Base-by-base conservation (phyloP, 2,797 vertebrate species). In the Florisuga fusca region DNA sequence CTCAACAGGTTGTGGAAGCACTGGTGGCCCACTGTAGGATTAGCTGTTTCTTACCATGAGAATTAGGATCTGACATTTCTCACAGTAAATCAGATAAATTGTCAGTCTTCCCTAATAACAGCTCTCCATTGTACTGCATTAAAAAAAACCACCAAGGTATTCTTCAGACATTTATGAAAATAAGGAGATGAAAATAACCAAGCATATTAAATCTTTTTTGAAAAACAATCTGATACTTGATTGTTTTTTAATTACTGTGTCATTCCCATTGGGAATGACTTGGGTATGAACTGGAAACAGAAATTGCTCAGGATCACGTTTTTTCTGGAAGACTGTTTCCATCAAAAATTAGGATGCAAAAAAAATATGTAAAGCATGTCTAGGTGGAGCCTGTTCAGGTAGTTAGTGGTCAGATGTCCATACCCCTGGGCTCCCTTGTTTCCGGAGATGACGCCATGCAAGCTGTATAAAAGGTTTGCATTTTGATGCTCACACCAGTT, bases 371-470 rank as follows among this genome's bases (percentile, higher is more conserved):
- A 25, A 95, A 93, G 81, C 69, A 94, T 45, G 86, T 41, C 25
- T 14, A 57, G 84, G 81, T 51, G 92, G 92, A 95, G 72, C 57
- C 62, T 67, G 53, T 25, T 27, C 22, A 38, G 80, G 77, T 84
- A 83, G 50, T 95, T 94, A 93, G 93, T 96, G 94, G 90, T 87
- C 94, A 90, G 41, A n/a, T 67, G 74, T 64, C 84, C 90, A 9
- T 84, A 77, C 88, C 96, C 80, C 86, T 87, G 93, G 94, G 95
- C 88, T 97, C 48, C 87, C 43, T 25, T 29, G 82, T 64, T 97
- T 97, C 95, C 94, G 93, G 94, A 64, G 81, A 2, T 84, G 88
- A 95, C 33, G 94, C 92, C 67, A 11, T 6, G 9, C 88, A 7
- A 27, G 79, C 64, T 61, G 2, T 90, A 96, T 96, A 97, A 94